phyloP scores from a whole-genome alignment of 2,797 vertebrate species.

The Sebastes taczanowskii region DNA sequence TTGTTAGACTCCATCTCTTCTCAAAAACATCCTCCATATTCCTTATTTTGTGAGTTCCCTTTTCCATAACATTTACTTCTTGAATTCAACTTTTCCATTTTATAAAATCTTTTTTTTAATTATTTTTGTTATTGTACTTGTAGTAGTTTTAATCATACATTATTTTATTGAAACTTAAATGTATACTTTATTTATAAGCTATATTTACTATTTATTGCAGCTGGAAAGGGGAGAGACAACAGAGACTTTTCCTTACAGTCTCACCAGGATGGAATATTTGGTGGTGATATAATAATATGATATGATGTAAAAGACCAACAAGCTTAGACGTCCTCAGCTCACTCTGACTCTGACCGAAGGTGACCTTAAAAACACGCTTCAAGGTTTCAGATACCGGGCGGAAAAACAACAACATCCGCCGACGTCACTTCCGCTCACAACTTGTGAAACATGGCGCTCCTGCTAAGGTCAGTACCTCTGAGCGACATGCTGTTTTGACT shows the following conservation, averaged over 20 bases:
- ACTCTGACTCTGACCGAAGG: neutral
- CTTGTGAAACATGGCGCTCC: constrained; percentile 81
- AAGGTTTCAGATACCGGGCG: accelerated
- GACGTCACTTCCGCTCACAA: constrained; percentile 68
- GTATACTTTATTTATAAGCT: neutral
- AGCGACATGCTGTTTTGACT: neutral
- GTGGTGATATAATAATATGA: neutral
- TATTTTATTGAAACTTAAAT: neutral
- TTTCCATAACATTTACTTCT: too few relatives aligned
- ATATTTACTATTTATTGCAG: neutral
- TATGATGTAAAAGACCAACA: neutral
- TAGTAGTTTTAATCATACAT: neutral
- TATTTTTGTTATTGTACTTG: too few relatives aligned
- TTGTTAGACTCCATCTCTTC: too few relatives aligned
- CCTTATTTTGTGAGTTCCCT: too few relatives aligned
- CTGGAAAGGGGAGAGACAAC: neutral
- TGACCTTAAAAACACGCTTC: constrained; percentile 5
- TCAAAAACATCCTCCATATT: too few relatives aligned
- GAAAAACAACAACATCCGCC: constrained; percentile 32
- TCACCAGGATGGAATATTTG: neutral
- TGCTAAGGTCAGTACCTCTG: constrained; percentile 83
- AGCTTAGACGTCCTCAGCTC: neutral
- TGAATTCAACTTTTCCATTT: too few relatives aligned
- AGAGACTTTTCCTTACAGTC: neutral
- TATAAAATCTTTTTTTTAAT: too few relatives aligned